Percentiles rank a stretch among this genome's conserved stretches.
phyloP scores from a whole-genome alignment of 2,888 invertebrate species.

The Scrobipalpa atriplicella region DNA sequence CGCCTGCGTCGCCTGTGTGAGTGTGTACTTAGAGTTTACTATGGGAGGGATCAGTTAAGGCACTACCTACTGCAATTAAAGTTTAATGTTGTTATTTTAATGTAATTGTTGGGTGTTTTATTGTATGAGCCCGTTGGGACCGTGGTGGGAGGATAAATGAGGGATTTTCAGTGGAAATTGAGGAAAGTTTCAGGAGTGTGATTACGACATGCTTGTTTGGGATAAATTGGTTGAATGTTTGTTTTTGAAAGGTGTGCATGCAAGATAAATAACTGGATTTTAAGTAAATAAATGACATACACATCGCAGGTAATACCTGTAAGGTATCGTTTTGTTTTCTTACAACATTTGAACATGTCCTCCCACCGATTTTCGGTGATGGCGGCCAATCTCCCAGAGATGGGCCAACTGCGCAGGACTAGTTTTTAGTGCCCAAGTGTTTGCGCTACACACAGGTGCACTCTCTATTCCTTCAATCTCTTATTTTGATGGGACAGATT shows the following conservation, averaged over 20 bases:
- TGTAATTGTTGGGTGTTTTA: conserved; percentile 42
- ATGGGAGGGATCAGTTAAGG: conserved; percentile 45
- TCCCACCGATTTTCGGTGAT: no score
- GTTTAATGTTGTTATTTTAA: conserved; percentile 52
- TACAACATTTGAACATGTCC: no score
- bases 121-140: conserved; percentile 23
- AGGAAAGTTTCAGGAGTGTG: conserved; percentile 9
- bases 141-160: conserved; percentile 6
- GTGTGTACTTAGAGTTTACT: conserved; percentile 41
- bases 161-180: conserved; percentile 5
- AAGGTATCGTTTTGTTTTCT: no score
- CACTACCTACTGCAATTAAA: conserved; percentile 51
- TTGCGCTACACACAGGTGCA: no score
- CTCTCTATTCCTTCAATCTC: no score
- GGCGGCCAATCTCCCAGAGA: no score
- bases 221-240: background rate
- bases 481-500: no score
- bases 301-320: no score
- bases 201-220: background rate
- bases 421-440: no score
- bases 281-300: no score
- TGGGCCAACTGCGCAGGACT: no score
- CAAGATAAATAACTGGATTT: no score
- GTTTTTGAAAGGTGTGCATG: background rate
- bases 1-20: conserved; percentile 47